Base-by-base conservation (phyloP, 2,888 invertebrate genomes). In the Ectemnius cavifrons region DNA sequence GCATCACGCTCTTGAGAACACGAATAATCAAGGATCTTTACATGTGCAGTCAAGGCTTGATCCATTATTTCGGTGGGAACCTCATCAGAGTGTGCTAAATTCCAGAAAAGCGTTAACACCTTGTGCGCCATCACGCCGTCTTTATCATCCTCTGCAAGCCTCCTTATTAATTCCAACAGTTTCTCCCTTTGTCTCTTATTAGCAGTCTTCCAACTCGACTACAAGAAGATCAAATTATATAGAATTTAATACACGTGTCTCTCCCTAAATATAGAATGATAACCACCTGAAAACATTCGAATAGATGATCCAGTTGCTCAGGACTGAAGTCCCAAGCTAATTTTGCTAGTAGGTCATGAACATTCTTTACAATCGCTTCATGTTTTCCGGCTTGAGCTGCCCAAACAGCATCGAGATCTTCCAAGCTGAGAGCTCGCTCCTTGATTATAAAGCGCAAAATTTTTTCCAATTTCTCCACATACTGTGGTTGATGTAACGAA, bases 111-210 rank as follows among this genome's bases (percentile, higher is more conserved):
- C 75, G 97, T 97, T 85, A 99, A 92, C 71, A 95, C 98, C 93
- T 99, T 99, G 91, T 98, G 97, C 60, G 99, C 98, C 99, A 99
- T 99, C 11, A 98, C 97, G 64, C 99, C 99, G 91, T 99, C 98
- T 91, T 99, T 99, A 91, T 99, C 99, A 91, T 99, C 99, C 92
- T 99, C 99, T 3, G 99, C 99, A 75, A 99, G 92, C 82, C 98
- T 94, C 79, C 99, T 93, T 84, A 99, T 99, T 80, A 99, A 93
- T 92, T 99, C 99, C 85, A 99, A 92, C 80, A 99, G 92, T 88
- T 98, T 97, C 92, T 99, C 99, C 84, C 98, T 94, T 92, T 99
- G 98, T 89, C 98, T 96, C 91, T 97, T 98, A 90, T 96, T 97
- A 52, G 98, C 98, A 80, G 97, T 97, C 59, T 97, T 97, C 99